Evolutionary conservation across 92 coral and sea anemone species (phyloP), one percentile per base, ranked within the genome.

Genomic region (Parazoanthus swiftii): DNA sequence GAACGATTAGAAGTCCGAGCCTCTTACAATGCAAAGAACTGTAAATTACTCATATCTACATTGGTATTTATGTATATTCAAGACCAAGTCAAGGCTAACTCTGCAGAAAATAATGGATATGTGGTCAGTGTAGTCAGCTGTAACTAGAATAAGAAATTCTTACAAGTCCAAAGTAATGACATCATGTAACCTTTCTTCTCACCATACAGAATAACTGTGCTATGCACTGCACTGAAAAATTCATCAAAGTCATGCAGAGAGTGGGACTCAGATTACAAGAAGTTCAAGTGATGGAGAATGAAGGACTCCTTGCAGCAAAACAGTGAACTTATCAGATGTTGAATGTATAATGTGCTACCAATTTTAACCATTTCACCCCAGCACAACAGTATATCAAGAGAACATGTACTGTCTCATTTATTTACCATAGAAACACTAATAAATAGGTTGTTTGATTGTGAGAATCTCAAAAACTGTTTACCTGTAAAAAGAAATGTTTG

Each of bases 161-260:
- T 26, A 2, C 23, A 66, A 66, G 23, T 70, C 15, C 25, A 3
- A 70, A 25, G 18, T 26, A 33, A 79, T 44, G 2, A 48, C 36
- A 50, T 33, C 36, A 50, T 33, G 59, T 65, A 23, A 63, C 23
- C 7, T 20, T 63, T 63, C 26, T 39, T 25, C 58, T 26, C 43
- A 13, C 25, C 58, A 50, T 86, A 25, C 90, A 97, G 99, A 97
- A 95, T 86, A 94, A 93, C 90, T 97, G 99, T 89, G 93, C 95
- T n/a, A 95, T 97, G 93, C 98, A 97, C 81, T 97, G 99, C 71
- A 93, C 95, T 56, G 99, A 97, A 86, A 97, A 97, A 82, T 97
- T 89, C 59, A 93, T 97, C 82, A 97, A 97, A 92, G 96, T 97
- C 59, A 97, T 95, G 93, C 99, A 97, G 91, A 92, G 99, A 75